A percentile compares a stretch with the other conserved stretches of the same genome.
Conservation (phyloP, 2,113 vertebrate genomes). For the Pelodiscus sinensis region DNA sequence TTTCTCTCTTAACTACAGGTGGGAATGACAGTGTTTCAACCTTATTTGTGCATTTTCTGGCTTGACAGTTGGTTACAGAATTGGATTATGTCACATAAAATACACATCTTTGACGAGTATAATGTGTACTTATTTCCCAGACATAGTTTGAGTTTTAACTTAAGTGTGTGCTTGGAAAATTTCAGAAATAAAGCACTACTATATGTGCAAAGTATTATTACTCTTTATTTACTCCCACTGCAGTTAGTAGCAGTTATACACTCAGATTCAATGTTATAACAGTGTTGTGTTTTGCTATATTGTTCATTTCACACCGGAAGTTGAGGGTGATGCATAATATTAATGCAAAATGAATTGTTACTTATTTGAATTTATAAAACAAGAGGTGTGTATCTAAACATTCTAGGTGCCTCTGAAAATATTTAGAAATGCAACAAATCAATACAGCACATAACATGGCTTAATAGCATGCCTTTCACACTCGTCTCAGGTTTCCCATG, state of each 20-base stretch:
- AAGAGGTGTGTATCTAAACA: neutral
- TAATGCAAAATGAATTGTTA: neutral
- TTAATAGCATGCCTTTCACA: neutral
- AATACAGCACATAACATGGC: neutral
- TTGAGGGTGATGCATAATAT: neutral
- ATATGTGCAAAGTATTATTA: neutral
- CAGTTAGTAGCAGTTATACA: neutral
- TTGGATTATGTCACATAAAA: neutral
- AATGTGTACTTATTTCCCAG: neutral
- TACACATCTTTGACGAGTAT: neutral
- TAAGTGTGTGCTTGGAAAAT: neutral
- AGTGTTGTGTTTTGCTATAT: neutral
- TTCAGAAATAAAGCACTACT: neutral
- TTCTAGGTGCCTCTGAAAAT: neutral
- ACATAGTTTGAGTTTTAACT: neutral
- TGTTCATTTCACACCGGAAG: neutral
- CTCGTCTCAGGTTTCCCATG: neutral
- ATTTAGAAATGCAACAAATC: neutral
- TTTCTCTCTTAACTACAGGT: neutral
- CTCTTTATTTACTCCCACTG: neutral
- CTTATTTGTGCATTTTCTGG: neutral
- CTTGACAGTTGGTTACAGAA: neutral
- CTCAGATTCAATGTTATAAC: neutral
- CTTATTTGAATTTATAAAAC: neutral
- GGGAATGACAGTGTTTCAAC: accelerated